Conservation (phyloP, 2,888 invertebrate genomes). For the Tetragonisca angustula region DNA sequence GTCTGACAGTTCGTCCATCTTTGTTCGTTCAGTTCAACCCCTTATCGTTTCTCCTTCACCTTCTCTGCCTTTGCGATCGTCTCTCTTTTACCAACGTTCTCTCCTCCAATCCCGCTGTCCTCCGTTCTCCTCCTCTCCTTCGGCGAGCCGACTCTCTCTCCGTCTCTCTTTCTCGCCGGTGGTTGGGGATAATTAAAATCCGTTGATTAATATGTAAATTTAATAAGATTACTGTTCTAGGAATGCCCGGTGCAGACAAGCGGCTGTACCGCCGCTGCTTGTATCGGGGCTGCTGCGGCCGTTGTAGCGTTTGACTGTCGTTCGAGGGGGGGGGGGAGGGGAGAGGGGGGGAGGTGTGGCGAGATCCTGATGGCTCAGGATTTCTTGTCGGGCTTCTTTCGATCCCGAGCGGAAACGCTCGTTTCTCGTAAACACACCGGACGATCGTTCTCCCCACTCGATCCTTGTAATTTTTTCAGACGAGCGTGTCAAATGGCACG, state of each 20-base stretch:
- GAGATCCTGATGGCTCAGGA: constrained; percentile 32
- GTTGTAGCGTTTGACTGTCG: constrained; percentile 74
- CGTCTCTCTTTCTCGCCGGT: constrained; percentile 77
- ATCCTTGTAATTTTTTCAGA: neutral
- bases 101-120: constrained; percentile 63
- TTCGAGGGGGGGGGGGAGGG: constrained; percentile 23
- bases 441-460: neutral
- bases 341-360: constrained; percentile 22
- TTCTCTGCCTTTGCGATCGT: constrained; percentile 56
- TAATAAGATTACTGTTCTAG: constrained; percentile 98
- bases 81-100: constrained; percentile 66
- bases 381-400: constrained; percentile 57
- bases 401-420: neutral
- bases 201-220: constrained; percentile 99
- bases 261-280: constrained; percentile 72
- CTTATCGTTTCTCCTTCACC: constrained; percentile 63
- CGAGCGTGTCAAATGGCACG: too few species aligned
- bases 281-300: constrained; percentile 67
- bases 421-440: constrained; percentile 55
- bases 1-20: constrained; percentile 67
- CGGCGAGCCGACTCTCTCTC: constrained; percentile 48
- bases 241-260: constrained; percentile 87
- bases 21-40: constrained; percentile 59
- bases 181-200: constrained; percentile 97
- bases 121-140: constrained; percentile 34